Evolutionary conservation across 1,140 invertebrate species (phyloP).

Genomic region (Drosophila aff.): DNA sequence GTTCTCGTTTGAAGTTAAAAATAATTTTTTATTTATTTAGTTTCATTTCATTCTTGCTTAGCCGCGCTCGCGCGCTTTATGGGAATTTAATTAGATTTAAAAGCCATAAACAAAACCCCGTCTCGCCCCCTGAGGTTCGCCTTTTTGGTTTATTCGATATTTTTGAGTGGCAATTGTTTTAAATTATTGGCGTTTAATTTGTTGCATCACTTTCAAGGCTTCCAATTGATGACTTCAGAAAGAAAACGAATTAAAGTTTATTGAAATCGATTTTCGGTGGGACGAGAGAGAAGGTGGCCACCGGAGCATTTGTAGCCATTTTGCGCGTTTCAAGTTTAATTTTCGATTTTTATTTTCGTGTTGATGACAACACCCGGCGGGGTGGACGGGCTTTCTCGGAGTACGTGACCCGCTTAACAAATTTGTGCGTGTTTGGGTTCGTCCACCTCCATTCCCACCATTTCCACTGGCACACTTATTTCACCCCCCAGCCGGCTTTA

Average conservation of each 20-base stretch:
- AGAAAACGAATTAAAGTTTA: constrained; percentile 73
- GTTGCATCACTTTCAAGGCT: constrained; percentile 62
- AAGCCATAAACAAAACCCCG: constrained; percentile 63
- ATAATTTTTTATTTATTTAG: constrained; percentile 53
- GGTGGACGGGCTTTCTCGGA: constrained; percentile 15
- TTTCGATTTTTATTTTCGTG: constrained; percentile 80
- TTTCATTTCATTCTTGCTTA: constrained; percentile 32
- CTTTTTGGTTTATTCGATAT: constrained; percentile 22
- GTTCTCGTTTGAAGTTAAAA: constrained; percentile 53
- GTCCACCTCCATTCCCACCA: constrained; percentile 2
- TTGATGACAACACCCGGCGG: constrained; percentile 67
- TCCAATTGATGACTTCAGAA: constrained; percentile 22
- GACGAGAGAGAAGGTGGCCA: background rate
- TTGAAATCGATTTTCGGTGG: constrained; percentile 71
- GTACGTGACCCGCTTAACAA: constrained; percentile 80
- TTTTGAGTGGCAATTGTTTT: constrained; percentile 65
- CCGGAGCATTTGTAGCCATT: constrained; percentile 67
- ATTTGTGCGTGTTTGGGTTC: constrained; percentile 66
- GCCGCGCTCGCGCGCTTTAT: constrained; percentile 43
- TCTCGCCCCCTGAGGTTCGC: constrained; percentile 2
- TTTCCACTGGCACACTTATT: constrained; percentile 18
- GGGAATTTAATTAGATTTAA: constrained; percentile 77
- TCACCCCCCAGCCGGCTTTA: constrained; percentile 61
- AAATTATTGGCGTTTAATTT: constrained; percentile 79
- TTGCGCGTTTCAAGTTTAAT: constrained; percentile 69